phyloP scores from a whole-genome alignment of 2,797 vertebrate species.

The Sparidentex hasta region DNA sequence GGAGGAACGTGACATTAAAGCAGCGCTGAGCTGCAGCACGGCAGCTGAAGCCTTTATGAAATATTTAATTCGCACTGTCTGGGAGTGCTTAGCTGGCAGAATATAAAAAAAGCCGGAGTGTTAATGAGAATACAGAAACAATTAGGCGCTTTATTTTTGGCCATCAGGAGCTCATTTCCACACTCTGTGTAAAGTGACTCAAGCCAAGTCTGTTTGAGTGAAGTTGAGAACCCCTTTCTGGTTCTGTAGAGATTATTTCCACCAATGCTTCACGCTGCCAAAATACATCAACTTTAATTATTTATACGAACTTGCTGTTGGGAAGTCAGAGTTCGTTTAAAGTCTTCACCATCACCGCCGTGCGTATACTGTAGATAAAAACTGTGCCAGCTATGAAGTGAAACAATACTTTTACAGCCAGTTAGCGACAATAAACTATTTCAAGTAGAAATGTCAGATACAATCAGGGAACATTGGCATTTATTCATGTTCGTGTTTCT shows the following conservation, averaged over 20 bases:
- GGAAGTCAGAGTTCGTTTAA: not conserved
- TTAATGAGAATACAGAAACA: conserved; percentile 59
- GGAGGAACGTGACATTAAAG: conserved; percentile 45
- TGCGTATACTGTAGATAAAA: not conserved
- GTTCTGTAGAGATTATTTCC: conserved; percentile 31
- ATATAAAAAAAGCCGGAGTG: conserved; percentile 47
- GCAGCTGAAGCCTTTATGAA: conserved; percentile 64
- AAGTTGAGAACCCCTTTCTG: not conserved
- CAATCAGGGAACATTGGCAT: too few species aligned
- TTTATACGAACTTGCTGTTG: not conserved
- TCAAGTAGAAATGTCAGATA: too few species aligned
- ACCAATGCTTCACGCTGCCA: not conserved
- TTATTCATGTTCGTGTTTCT: too few species aligned
- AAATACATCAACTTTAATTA: conserved; percentile 3
- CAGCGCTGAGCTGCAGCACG: conserved; percentile 24
- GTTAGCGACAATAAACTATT: not conserved
- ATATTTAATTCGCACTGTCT: conserved; percentile 57
- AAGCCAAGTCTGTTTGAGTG: not conserved
- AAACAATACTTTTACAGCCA: not conserved
- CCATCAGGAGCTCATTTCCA: conserved; percentile 35
- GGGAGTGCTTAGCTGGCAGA: conserved; percentile 63
- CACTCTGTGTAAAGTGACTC: conserved; percentile 19
- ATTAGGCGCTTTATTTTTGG: conserved; percentile 65
- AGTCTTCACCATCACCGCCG: not conserved
- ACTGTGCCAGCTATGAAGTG: conserved; percentile 7